Evolutionary conservation across 2,888 invertebrate genomes (phyloP).

Genomic region (Mythimna vitellina): DNA sequence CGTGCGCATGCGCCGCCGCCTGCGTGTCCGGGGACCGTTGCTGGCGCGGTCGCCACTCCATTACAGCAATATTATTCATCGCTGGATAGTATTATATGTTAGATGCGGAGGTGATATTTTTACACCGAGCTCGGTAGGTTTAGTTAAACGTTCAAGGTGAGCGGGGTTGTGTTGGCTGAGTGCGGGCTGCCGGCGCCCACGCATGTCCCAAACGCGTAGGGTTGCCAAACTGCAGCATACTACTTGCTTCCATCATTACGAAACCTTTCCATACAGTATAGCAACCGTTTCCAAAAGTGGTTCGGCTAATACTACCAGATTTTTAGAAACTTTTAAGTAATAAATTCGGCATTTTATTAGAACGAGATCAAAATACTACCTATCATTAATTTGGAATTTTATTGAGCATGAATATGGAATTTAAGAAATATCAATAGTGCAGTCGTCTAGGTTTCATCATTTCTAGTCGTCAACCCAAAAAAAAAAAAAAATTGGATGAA

Average conservation of each 20-base stretch:
- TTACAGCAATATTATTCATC: conserved; percentile 17
- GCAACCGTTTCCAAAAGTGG: conserved; percentile 9
- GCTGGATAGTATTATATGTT: conserved; percentile 39
- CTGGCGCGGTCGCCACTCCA: neutral
- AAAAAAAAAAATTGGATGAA: neutral
- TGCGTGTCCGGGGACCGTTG: neutral
- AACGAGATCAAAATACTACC: conserved; percentile 30
- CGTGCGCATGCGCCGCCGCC: neutral
- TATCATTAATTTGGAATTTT: conserved; percentile 48
- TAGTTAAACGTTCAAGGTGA: conserved; percentile 86
- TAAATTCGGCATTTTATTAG: conserved; percentile 47
- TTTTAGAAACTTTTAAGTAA: conserved; percentile 23
- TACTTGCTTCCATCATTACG: conserved; percentile 21
- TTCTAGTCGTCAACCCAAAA: neutral
- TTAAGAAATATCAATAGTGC: conserved; percentile 38
- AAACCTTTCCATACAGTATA: conserved; percentile 12
- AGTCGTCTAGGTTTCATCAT: conserved; percentile 40
- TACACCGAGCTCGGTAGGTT: conserved; percentile 72
- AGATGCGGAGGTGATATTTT: conserved; percentile 72
- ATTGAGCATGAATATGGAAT: conserved; percentile 56
- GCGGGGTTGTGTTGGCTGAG: conserved; percentile 77
- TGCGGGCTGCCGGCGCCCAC: conserved; percentile 80
- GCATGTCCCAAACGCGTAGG: conserved; percentile 78
- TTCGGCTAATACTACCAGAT: conserved; percentile 1
- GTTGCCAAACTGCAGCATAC: conserved; percentile 61